Evolutionary conservation across 2,113 vertebrate genomes (phyloP), one percentile per base, ranked within the genome.

Genomic region (Morone saxatilis): DNA sequence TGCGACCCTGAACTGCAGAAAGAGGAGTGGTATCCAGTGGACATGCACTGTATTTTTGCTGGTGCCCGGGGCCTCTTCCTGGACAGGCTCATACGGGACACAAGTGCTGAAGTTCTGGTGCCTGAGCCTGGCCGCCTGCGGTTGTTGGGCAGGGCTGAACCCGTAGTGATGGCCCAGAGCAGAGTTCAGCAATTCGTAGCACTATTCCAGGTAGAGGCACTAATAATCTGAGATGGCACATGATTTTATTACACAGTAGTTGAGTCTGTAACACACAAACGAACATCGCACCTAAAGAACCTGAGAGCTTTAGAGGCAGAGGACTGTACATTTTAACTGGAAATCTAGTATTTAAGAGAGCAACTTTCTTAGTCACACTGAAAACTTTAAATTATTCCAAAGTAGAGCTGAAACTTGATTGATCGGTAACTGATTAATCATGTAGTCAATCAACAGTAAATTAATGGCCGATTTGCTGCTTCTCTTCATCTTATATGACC

Each of bases 21-120:
- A 88, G 97, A 94, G 56, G 97, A 99, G 81, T 71, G 83, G 5
- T 99, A 99, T 85, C 98, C 98, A 0, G 97, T 96, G 88, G 98
- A 98, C 89, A 98, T 99, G 97, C 98, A 99, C 89, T 99, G 98
- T 80, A 98, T 99, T 91, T 99, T 99, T 14, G 97, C 94, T 9
- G 97, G 98, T 0, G 97, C 97, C 0, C 94, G 95, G 43, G 96
- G 94, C 51, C 95, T 98, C 31, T 99, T 99, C 91, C 92, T 99
- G 76, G 96, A 97, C 89, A 94, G 96, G 19, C 95, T 99, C 40
- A 95, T 98, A 78, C 95, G 96, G 79, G 97, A 98, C 87, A 99
- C 98, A 0, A 99, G 96, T 67, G 98, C 98, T 0, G 97, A 99
- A 68, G 96, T 99, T 7, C 89, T 95, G 56, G 94, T 99, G 48